Evolutionary conservation across 2,888 invertebrate species (phyloP).

Genomic region (Anthrax anthrax): DNA sequence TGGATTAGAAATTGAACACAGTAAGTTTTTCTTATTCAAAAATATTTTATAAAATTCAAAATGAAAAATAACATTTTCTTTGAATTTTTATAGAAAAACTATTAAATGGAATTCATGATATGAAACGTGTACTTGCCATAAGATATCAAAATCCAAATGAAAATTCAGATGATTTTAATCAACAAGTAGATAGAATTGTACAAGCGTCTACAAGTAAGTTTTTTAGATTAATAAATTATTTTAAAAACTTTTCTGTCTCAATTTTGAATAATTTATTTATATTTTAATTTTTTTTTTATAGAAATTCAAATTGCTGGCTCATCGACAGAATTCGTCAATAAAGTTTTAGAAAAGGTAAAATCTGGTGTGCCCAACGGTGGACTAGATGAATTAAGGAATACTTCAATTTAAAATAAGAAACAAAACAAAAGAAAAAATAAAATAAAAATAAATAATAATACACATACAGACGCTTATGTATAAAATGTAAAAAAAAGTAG

Average conservation of each 20-base stretch:
- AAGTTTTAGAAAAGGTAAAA: conserved; percentile 74
- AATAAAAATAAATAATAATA: too few relatives aligned
- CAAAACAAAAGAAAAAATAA: too few relatives aligned
- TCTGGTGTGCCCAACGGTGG: conserved; percentile 64
- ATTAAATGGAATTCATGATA: conserved; percentile 59
- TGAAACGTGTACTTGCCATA: conserved; percentile 56
- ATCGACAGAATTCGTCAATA: conserved; percentile 88
- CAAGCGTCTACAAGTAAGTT: conserved; percentile 57
- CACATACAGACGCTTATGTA: too few relatives aligned
- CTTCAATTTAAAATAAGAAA: conserved; percentile 13
- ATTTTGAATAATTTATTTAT: not conserved
- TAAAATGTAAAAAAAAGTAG: too few relatives aligned
- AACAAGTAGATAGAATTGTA: conserved; percentile 54
- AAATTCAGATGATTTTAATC: conserved; percentile 48
- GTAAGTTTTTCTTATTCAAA: conserved; percentile 46
- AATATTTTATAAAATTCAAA: conserved; percentile 1
- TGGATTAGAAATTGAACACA: conserved; percentile 88
- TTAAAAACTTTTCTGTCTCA: not conserved
- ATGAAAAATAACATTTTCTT: too few relatives aligned
- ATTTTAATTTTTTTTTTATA: conserved; percentile 26
- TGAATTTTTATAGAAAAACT: conserved; percentile 53
- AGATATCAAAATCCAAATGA: conserved; percentile 39
- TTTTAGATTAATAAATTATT: not conserved
- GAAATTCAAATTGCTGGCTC: conserved; percentile 79
- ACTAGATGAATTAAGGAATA: conserved; percentile 51